phyloP scores from a whole-genome alignment of 2,797 vertebrate species.

The Limnodromus scolopaceus region DNA sequence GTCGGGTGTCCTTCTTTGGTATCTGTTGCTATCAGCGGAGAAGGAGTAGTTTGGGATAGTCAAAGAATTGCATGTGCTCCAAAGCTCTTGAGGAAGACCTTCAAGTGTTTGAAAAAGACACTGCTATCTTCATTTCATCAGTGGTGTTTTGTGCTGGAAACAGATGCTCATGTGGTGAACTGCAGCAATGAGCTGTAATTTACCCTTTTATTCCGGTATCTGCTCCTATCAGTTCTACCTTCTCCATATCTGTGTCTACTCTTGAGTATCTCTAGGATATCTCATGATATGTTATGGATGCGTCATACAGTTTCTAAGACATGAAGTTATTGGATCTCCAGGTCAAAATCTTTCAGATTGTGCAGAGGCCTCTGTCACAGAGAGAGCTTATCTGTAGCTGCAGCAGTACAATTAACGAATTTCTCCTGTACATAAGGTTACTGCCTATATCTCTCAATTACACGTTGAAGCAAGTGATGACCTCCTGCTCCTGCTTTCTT shows the following conservation, averaged over 20 bases:
- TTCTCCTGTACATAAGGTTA: not conserved
- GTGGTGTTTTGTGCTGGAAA: not conserved
- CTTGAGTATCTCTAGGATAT: not conserved
- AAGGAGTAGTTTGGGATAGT: not conserved
- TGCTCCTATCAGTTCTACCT: not conserved
- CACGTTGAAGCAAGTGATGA: not conserved
- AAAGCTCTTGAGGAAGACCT: not conserved
- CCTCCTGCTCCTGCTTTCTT: not conserved
- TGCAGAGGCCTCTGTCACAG: not conserved
- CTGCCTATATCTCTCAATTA: not conserved
- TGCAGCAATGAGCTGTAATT: not conserved
- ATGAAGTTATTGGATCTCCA: not conserved
- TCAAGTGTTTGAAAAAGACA: not conserved
- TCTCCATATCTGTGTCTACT: not conserved
- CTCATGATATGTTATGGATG: not conserved
- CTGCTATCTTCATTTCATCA: not conserved
- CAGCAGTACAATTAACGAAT: not conserved
- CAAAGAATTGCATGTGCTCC: accelerated
- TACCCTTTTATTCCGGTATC: not conserved
- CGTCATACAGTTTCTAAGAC: not conserved
- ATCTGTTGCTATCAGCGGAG: not conserved
- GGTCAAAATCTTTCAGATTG: not conserved
- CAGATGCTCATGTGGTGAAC: not conserved
- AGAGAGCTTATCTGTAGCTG: not conserved
- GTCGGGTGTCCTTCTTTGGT: not conserved